A percentile compares a stretch with the other conserved stretches of the same genome.
Conservation (phyloP, 2,797 vertebrate species). For the Acrocephalus scirpaceus region DNA sequence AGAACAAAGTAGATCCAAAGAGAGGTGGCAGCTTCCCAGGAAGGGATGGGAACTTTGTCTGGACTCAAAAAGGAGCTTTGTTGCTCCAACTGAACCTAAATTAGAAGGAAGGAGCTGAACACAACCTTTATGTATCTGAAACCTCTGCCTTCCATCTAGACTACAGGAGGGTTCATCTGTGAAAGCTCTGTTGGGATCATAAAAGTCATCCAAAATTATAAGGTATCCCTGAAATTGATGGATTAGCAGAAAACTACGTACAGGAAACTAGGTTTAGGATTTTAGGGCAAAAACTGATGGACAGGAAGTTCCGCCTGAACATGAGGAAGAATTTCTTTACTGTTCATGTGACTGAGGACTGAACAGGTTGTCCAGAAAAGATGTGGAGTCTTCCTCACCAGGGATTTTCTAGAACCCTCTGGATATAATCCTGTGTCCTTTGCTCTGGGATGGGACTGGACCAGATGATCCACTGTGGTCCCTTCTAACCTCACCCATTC, state of each 20-base stretch:
- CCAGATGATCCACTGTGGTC: no score
- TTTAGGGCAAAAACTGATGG: background rate
- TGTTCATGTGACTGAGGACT: no score
- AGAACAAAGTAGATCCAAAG: background rate
- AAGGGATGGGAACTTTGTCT: background rate
- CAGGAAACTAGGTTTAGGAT: background rate
- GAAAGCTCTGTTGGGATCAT: background rate
- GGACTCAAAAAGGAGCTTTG: background rate
- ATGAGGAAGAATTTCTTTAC: background rate
- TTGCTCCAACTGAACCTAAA: accelerated
- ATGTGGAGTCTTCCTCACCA: background rate
- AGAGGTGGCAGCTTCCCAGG: background rate
- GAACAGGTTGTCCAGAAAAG: background rate
- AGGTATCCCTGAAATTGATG: background rate
- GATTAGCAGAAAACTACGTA: background rate
- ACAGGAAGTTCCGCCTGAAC: background rate
- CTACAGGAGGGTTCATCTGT: accelerated
- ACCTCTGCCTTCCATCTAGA: background rate
- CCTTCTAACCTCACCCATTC: background rate
- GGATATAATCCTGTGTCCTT: background rate
- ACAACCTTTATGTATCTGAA: accelerated
- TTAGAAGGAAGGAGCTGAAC: background rate
- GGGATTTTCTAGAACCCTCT: background rate
- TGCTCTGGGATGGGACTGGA: background rate
- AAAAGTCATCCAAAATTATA: background rate